Evolutionary conservation across 2,113 vertebrate genomes (phyloP).

Genomic region (Nothocercus nigrocapillus): DNA sequence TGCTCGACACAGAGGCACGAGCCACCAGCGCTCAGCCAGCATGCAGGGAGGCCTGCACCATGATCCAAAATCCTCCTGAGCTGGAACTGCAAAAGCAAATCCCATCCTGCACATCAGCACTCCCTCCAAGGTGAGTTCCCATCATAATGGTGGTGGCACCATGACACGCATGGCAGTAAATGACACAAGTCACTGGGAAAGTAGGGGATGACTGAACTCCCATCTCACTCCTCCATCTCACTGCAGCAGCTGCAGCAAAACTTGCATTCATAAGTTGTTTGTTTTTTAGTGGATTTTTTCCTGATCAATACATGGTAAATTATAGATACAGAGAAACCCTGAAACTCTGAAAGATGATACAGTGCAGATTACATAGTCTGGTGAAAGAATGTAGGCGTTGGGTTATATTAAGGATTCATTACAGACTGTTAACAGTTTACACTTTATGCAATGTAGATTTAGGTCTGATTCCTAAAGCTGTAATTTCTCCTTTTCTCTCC

Average conservation of each 20-base stretch:
- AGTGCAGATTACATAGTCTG: background rate
- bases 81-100: background rate
- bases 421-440: background rate
- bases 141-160: background rate
- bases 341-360: background rate
- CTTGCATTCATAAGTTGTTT: background rate
- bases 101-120: background rate
- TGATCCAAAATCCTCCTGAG: background rate
- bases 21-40: background rate
- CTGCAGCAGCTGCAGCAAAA: background rate
- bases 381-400: background rate
- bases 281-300: background rate
- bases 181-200: background rate
- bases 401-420: background rate
- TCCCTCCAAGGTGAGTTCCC: background rate
- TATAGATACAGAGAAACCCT: background rate
- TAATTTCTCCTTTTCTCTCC: background rate
- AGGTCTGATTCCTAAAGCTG: background rate
- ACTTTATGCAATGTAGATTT: background rate
- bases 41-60: background rate
- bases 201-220: background rate
- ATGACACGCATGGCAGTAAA: background rate
- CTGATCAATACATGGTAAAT: background rate
- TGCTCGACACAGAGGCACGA: rapidly evolving
- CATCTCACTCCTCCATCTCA: background rate